Conservation (phyloP, 1,140 invertebrate genomes). For the Ostrea edulis region DNA sequence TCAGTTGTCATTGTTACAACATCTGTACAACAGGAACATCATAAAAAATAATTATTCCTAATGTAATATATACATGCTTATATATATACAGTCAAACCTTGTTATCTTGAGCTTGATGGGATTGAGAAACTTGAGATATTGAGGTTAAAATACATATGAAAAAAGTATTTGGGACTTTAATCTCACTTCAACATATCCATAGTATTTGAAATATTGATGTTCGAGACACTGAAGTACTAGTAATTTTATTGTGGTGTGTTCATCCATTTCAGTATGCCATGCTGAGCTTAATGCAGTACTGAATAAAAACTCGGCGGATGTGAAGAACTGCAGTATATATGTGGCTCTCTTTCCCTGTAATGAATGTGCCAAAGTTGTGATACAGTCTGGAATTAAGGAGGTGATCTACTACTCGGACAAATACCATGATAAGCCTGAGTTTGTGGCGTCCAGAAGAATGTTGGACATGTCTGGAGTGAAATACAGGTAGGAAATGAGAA, state of each 20-base stretch:
- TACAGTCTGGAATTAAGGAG: conserved; percentile 93
- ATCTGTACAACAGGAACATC: too few species aligned
- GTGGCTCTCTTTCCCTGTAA: conserved; percentile 96
- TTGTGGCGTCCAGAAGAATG: conserved; percentile 88
- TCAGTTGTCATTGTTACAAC: conserved; percentile 73
- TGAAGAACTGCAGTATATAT: conserved; percentile 91
- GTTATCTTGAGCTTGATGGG: too few species aligned
- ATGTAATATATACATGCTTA: too few species aligned
- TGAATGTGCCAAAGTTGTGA: conserved; percentile 98
- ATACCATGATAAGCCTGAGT: conserved; percentile 84
- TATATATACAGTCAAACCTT: too few species aligned
- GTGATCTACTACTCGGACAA: conserved; percentile 90
- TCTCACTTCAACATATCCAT: too few species aligned
- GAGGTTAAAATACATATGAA: too few species aligned
- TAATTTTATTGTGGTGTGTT: neutral
- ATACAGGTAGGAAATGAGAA: conserved; percentile 78
- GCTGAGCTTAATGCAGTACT: conserved; percentile 98
- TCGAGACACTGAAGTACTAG: too few species aligned
- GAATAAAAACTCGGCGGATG: conserved; percentile 90
- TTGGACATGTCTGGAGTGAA: conserved; percentile 87
- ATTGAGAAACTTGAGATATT: too few species aligned
- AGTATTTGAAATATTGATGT: too few species aligned
- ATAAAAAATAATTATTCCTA: too few species aligned
- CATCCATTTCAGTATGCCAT: conserved; percentile 90
- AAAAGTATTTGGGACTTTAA: too few species aligned